Evolutionary conservation across 2,113 vertebrate species (phyloP).

Genomic region (Syrrhaptes paradoxus): DNA sequence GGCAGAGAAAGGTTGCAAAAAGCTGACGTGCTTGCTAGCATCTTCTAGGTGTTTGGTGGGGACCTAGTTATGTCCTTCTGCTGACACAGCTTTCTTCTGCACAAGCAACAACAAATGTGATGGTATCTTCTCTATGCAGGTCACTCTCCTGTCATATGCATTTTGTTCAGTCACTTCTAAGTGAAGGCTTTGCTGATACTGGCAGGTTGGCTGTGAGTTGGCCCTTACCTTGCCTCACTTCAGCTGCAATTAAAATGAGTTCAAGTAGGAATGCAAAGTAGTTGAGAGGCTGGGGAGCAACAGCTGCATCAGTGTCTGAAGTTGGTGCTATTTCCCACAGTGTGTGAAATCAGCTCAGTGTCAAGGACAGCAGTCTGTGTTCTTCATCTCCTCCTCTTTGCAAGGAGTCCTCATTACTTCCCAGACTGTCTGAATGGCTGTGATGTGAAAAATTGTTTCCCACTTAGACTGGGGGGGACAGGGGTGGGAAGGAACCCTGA

Average conservation of each 20-base stretch:
- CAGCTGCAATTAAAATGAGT: background rate
- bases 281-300: background rate
- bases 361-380: background rate
- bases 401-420: background rate
- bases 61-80: background rate
- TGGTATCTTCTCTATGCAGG: background rate
- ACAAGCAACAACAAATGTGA: background rate
- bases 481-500: background rate
- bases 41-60: background rate
- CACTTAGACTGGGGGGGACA: background rate
- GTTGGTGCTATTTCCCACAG: background rate
- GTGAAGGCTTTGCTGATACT: background rate
- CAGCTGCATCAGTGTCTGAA: background rate
- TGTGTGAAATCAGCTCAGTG: background rate
- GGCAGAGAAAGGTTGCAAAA: background rate
- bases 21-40: background rate
- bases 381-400: background rate
- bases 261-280: background rate
- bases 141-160: fast-evolving
- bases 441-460: background rate
- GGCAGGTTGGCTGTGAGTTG: background rate
- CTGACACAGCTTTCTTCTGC: background rate
- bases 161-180: background rate
- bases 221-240: background rate
- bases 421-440: background rate